Conservation (phyloP, 2,113 vertebrate species). For the Sapayoa aenigma region DNA sequence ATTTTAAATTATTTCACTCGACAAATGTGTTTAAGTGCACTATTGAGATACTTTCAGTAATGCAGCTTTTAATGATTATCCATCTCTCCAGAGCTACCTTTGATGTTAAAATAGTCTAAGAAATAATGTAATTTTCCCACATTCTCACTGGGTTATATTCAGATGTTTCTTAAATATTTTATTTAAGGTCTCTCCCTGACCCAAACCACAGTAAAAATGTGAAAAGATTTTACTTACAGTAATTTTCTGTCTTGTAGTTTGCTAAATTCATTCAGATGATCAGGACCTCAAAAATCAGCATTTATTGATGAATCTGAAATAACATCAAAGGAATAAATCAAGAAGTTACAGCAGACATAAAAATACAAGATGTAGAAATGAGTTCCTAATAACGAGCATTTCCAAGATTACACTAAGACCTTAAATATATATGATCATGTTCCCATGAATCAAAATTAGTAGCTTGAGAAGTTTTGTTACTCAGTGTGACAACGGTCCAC, state of each 20-base stretch:
- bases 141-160: conserved; percentile 67
- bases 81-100: conserved; percentile 64
- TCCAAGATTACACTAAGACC: conserved; percentile 34
- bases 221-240: conserved; percentile 68
- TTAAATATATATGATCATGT: background rate
- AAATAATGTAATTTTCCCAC: conserved; percentile 70
- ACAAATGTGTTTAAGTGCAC: conserved; percentile 70
- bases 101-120: conserved; percentile 72
- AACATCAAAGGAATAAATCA: conserved; percentile 69
- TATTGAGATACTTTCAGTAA: conserved; percentile 67
- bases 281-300: conserved; percentile 42
- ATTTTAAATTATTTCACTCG: conserved; percentile 72
- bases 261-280: conserved; percentile 60
- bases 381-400: conserved; percentile 56
- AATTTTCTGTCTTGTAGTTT: conserved; percentile 67
- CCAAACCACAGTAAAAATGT: conserved; percentile 61
- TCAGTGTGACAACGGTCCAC: background rate
- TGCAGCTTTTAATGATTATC: conserved; percentile 73
- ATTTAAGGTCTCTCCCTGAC: conserved; percentile 73
- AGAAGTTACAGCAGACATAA: conserved; percentile 40
- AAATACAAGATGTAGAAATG: conserved; percentile 62
- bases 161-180: conserved; percentile 77
- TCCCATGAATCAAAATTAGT: conserved; percentile 27
- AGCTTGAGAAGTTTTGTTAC: conserved; percentile 3
- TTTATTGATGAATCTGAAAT: conserved; percentile 62